These are phyloP conservation scores for Orientallactaga bullata DNA, from an alignment of 2,113 vertebrate genomes.

Conservation along the genomic window DNA sequence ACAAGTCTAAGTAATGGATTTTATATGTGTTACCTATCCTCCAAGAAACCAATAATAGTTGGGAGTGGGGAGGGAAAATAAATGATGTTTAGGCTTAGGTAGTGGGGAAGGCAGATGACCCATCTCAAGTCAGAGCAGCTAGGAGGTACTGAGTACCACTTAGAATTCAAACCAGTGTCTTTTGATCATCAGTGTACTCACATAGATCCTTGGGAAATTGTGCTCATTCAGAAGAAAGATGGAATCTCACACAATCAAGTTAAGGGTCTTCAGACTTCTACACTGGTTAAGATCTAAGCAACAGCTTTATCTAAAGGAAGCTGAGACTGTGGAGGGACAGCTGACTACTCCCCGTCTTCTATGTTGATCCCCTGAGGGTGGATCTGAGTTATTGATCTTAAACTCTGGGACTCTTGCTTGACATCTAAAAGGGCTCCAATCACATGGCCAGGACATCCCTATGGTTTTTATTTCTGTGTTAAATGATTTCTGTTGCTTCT, in stretches of 20 bases:
- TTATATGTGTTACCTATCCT: neutral
- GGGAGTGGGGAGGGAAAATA: neutral
- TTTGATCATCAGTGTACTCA: neutral
- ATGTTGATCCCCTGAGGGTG: neutral
- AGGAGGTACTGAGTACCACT: rapidly evolving
- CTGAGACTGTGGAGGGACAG: neutral
- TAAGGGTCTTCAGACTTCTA: neutral
- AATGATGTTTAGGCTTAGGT: neutral
- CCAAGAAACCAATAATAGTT: neutral
- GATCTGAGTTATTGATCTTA: neutral
- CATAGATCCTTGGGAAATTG: neutral
- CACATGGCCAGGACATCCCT: neutral
- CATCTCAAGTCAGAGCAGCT: neutral
- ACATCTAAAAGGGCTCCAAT: neutral
- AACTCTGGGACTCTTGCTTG: neutral
- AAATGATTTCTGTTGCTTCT: neutral
- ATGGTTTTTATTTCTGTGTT: neutral
- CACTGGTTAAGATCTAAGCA: neutral
- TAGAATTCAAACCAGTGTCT: neutral
- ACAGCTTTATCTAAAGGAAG: neutral
- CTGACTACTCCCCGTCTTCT: neutral
- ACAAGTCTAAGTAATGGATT: neutral
- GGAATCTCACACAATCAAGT: neutral
- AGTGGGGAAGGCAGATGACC: neutral
- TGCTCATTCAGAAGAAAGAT: neutral